These are phyloP conservation scores for Solea solea DNA, from an alignment of 2,113 vertebrate species.

Conservation along the genomic window DNA sequence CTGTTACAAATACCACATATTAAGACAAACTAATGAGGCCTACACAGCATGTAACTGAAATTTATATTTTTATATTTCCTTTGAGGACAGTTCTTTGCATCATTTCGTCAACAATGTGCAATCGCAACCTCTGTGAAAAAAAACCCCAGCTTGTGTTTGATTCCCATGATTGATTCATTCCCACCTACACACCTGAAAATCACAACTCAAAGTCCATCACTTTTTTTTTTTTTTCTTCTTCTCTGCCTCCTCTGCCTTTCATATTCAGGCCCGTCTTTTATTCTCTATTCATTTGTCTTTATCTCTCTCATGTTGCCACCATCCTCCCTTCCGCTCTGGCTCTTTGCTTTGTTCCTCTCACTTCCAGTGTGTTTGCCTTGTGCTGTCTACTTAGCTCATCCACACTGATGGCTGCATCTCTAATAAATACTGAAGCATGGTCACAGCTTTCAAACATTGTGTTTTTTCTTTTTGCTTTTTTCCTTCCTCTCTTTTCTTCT, in stretches of 20 bases:
- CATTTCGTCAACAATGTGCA: not conserved
- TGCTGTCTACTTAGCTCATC: slow-evolving; percentile 63
- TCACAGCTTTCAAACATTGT: slow-evolving; percentile 45
- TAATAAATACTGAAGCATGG: slow-evolving; percentile 77
- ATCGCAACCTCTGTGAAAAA: not conserved
- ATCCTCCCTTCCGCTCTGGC: not conserved
- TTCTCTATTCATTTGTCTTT: not conserved
- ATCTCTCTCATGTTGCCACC: slow-evolving; percentile 15
- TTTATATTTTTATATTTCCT: not conserved
- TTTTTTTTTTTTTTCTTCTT: not conserved
- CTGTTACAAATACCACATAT: not conserved
- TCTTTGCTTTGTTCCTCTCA: slow-evolving; percentile 45
- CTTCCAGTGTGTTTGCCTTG: slow-evolving; percentile 27
- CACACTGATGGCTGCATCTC: slow-evolving; percentile 69
- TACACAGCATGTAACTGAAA: not conserved
- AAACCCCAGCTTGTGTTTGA: not conserved
- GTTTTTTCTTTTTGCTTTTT: slow-evolving; percentile 34
- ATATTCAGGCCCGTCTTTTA: too few relatives aligned
- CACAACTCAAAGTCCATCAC: slow-evolving; percentile 5
- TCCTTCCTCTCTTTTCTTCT: slow-evolving; percentile 65
- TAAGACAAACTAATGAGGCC: not conserved
- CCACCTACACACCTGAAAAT: slow-evolving; percentile 10
- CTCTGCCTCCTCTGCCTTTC: not conserved
- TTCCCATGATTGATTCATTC: slow-evolving; percentile 9
- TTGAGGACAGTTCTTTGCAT: not conserved